phyloP scores from a whole-genome alignment of 2,113 vertebrate genomes.

The Seriola aureovittata region DNA sequence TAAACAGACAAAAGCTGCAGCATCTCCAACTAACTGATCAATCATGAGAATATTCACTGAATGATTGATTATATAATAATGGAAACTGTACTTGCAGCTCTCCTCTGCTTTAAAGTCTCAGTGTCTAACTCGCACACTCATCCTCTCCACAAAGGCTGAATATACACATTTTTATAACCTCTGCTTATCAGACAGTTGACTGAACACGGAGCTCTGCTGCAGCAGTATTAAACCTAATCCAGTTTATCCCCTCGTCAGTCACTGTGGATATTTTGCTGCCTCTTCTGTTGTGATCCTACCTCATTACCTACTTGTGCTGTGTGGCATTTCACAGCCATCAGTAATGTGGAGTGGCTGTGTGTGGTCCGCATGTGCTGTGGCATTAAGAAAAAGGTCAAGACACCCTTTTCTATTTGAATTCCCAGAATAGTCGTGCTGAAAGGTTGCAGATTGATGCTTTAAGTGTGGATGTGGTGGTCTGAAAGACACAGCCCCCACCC shows the following conservation, averaged over 20 bases:
- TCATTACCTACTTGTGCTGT: constrained; percentile 54
- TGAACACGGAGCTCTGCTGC: constrained; percentile 28
- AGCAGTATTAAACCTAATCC: constrained; percentile 52
- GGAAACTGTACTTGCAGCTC: background rate
- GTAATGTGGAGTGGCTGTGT: constrained; percentile 54
- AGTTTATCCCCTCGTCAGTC: constrained; percentile 34
- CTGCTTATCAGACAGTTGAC: constrained; percentile 14
- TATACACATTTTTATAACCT: constrained; percentile 9
- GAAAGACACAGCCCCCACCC: constrained; percentile 30
- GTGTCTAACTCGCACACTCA: background rate
- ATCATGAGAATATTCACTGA: too few species aligned
- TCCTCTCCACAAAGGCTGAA: background rate
- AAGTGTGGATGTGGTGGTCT: constrained; percentile 22
- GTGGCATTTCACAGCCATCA: constrained; percentile 61
- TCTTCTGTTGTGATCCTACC: constrained; percentile 41
- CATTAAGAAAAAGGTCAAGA: constrained; percentile 68
- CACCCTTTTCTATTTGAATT: constrained; percentile 45
- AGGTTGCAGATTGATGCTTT: constrained; percentile 52
- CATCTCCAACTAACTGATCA: too few species aligned
- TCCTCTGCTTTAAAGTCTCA: background rate
- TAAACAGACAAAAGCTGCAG: too few species aligned
- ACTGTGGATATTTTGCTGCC: constrained; percentile 38
- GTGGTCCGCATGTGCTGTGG: constrained; percentile 57
- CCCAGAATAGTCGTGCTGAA: constrained; percentile 37
- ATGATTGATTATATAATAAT: background rate